Base-by-base conservation (phyloP, 2,113 vertebrate genomes). In the Podarcis muralis region DNA sequence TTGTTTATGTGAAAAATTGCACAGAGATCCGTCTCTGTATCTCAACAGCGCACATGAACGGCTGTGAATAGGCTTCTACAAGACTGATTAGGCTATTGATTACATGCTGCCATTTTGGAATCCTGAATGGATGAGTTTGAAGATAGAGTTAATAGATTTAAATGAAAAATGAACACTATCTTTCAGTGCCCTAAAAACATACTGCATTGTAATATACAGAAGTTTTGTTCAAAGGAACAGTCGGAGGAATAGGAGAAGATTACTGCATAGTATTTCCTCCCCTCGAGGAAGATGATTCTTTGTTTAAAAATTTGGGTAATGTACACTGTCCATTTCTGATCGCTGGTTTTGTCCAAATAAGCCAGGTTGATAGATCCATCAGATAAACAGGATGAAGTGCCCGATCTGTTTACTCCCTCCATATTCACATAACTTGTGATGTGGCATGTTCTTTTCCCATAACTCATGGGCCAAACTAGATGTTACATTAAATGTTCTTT, bases 1-100 rank as follows among this genome's bases (percentile, higher is more conserved):
- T 91, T 94, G 85, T 94, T 91, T 83, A 90, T 83, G 43, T 86
- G 91, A 93, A 88, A 22, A 72, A 87, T 90, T 93, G 90, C 1
- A 5, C 74, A 68, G 72, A 90, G 87, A 88, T 86, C 88, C 88
- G 86, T 78, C 78, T 66, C 53, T 89, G 75, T 81, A 76, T 88
- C 89, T 72, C 68, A 83, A 84, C 23, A 89, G 79, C 77, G 20
- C 85, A 87, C 79, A 79, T 87, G 85, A 92, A 40, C 71, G 88
- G 66, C 15, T 71, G 79, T 89, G 83, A 94, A 93, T 87, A 78
- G 77, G 57, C 66, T 40, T 94, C 91, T 80, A 69, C 53, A 89
- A 91, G 66, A 86, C 81, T 92, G 89, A 90, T 89, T 92, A 88
- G n/a, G 59, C 79, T 79, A 92, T 84, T 0, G 53, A 92, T 88